phyloP scores from a whole-genome alignment of 2,888 invertebrate genomes.

The Drosophila incognita region DNA sequence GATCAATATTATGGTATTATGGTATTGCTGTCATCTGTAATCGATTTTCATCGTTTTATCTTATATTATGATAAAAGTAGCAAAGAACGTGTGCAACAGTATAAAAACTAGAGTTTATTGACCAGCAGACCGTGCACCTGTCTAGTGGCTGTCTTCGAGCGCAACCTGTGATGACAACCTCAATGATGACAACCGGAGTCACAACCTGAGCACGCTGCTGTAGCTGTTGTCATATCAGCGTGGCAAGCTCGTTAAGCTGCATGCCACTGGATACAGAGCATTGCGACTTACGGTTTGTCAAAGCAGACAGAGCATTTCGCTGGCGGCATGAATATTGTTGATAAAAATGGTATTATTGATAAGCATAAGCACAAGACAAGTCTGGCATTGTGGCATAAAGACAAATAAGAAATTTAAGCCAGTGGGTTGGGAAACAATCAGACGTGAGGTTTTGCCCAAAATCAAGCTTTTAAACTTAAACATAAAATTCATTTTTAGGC shows the following conservation, averaged over 20 bases:
- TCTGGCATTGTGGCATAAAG: conserved; percentile 24
- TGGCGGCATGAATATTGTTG: conserved; percentile 33
- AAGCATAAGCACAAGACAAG: conserved; percentile 42
- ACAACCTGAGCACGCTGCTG: conserved; percentile 7
- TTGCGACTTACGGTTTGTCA: not conserved
- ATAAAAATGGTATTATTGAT: conserved; percentile 40
- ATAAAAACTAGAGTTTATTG: conserved; percentile 22
- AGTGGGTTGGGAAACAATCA: conserved; percentile 38
- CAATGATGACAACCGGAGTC: conserved; percentile 48
- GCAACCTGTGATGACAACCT: conserved; percentile 42
- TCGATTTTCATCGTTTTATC: not conserved
- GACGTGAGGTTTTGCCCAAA: conserved; percentile 8
- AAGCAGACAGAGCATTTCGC: not conserved
- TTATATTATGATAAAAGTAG: not conserved
- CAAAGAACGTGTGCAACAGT: not conserved
- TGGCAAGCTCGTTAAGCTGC: conserved; percentile 42
- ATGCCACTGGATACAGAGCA: conserved; percentile 32
- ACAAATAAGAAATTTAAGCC: conserved; percentile 39
- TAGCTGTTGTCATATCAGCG: conserved; percentile 2
- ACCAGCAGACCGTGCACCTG: not conserved
- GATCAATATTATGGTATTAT: not conserved
- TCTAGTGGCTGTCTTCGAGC: conserved; percentile 19
- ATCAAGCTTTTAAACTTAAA: not conserved
- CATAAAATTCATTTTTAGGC: not conserved
- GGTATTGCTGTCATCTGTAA: not conserved